phyloP scores from a whole-genome alignment of 2,113 vertebrate genomes.

The Argyrosomus japonicus region DNA sequence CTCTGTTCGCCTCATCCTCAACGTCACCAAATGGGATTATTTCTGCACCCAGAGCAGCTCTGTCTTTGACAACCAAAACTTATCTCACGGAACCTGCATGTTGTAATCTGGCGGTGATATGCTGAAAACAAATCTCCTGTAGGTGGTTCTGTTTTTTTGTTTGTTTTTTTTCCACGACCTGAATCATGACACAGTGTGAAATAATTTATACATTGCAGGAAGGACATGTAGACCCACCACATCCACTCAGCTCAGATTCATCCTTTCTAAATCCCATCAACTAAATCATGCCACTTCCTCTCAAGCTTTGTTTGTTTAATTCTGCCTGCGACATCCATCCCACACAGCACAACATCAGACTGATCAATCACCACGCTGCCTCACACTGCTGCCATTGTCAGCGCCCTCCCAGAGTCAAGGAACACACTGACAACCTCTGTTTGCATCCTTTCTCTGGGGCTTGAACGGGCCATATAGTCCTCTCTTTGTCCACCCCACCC shows the following conservation, averaged over 20 bases:
- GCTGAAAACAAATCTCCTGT: background rate
- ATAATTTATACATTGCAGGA: conserved; percentile 49
- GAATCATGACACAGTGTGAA: conserved; percentile 43
- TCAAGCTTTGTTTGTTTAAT: conserved; percentile 67
- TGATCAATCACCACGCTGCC: conserved; percentile 75
- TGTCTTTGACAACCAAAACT: background rate
- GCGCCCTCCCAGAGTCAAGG: conserved; percentile 56
- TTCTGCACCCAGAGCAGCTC: background rate
- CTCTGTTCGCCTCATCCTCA: background rate
- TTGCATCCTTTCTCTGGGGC: conserved; percentile 67
- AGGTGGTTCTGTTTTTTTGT: conserved; percentile 2
- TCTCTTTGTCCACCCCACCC: conserved; percentile 74
- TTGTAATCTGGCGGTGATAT: background rate
- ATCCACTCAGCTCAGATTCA: conserved; percentile 37
- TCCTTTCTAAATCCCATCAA: conserved; percentile 56
- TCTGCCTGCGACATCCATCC: conserved; percentile 58
- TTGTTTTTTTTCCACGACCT: background rate
- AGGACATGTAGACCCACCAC: conserved; percentile 41
- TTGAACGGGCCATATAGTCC: conserved; percentile 64
- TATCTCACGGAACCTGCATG: background rate
- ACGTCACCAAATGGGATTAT: background rate
- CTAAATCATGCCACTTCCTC: conserved; percentile 69
- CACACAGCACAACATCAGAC: conserved; percentile 65
- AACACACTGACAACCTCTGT: conserved; percentile 71
- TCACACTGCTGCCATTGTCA: conserved; percentile 81